phyloP scores from a whole-genome alignment of 2,888 invertebrate genomes.

The Cantharis rufa region DNA sequence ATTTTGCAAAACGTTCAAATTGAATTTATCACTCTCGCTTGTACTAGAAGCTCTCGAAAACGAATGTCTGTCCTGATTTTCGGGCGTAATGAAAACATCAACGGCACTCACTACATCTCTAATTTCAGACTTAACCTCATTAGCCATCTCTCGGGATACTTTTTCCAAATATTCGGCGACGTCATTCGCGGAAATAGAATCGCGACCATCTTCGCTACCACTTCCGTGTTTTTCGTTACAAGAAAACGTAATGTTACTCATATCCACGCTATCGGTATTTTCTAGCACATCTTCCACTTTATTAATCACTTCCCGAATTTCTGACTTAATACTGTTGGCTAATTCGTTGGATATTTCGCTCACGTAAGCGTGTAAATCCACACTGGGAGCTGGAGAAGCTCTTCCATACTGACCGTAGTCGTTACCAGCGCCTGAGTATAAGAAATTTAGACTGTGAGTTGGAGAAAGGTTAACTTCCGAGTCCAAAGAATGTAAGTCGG shows the following conservation, averaged over 20 bases:
- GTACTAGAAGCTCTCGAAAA: constrained; percentile 49
- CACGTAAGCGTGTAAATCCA: constrained; percentile 74
- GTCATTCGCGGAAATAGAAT: constrained; percentile 74
- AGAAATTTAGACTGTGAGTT: constrained; percentile 57
- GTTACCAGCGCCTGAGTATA: constrained; percentile 55
- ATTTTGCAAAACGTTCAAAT: constrained; percentile 24
- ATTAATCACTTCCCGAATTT: constrained; percentile 78
- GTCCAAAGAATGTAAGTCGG: constrained; percentile 70
- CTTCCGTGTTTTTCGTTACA: constrained; percentile 54
- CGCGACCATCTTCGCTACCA: constrained; percentile 65
- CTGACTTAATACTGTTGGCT: constrained; percentile 80
- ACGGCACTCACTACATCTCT: constrained; percentile 75
- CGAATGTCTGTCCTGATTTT: constrained; percentile 45
- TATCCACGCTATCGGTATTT: constrained; percentile 66
- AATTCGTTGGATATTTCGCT: constrained; percentile 78
- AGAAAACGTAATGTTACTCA: constrained; percentile 44
- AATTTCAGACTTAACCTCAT: constrained; percentile 78
- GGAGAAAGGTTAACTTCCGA: constrained; percentile 56
- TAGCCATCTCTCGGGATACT: constrained; percentile 77
- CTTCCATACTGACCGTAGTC: constrained; percentile 63
- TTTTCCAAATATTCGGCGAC: constrained; percentile 79
- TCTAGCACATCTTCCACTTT: constrained; percentile 79
- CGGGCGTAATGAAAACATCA: constrained; percentile 60
- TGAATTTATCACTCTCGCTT: constrained; percentile 43
- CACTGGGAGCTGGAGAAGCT: constrained; percentile 59